Percentiles rank a stretch among this genome's conserved stretches.
Evolutionary conservation across 2,113 vertebrate genomes (phyloP).

Genomic region (Eleginops maclovinus): DNA sequence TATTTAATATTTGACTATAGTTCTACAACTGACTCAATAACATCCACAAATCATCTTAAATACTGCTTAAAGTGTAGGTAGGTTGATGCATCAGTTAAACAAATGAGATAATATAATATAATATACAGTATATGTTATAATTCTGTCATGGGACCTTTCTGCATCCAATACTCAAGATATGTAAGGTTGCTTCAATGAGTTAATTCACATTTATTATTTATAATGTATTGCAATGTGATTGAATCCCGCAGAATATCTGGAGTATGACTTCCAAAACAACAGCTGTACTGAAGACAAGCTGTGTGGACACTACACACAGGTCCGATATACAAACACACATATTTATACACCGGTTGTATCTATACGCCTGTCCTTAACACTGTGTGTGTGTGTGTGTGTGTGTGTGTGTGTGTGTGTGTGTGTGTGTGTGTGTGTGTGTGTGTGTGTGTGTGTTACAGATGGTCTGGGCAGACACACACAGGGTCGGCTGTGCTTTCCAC

Average conservation of each 20-base stretch:
- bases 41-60: no score
- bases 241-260: conserved; percentile 48
- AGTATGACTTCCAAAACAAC: conserved; percentile 76
- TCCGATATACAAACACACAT: conserved; percentile 32
- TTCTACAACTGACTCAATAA: no score
- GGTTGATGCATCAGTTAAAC: neutral
- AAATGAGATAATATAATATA: neutral
- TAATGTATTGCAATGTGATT: neutral
- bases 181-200: neutral
- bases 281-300: conserved; percentile 75
- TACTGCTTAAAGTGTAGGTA: no score
- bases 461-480: conserved; percentile 78
- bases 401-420: conserved; percentile 14
- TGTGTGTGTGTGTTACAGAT: conserved; percentile 69
- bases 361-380: neutral
- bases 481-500: conserved; percentile 74
- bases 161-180: neutral
- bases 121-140: neutral
- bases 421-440: conserved; percentile 24
- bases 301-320: conserved; percentile 86
- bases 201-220: neutral
- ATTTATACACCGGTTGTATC: neutral
- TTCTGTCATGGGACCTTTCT: neutral
- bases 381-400: conserved; percentile 4
- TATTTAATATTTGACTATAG: no score